phyloP scores from a whole-genome alignment of 1,140 invertebrate species.

The Phymorhynchus buccinoides region DNA sequence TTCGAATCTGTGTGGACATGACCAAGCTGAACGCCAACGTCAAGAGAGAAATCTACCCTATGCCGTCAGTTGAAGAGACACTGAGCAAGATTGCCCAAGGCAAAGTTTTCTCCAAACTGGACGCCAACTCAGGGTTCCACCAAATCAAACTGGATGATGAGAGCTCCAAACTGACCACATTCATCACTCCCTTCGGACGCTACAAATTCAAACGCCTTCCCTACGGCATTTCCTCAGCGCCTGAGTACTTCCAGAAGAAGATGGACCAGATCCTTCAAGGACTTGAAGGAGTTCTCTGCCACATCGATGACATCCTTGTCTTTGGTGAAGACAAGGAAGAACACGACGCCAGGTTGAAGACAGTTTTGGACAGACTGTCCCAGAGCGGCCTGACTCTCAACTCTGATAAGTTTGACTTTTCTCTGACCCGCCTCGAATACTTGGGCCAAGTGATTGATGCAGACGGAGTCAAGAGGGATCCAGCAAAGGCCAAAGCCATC shows the following conservation, averaged over 20 bases:
- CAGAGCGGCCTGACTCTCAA: conserved; percentile 62
- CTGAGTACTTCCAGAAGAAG: conserved; percentile 38
- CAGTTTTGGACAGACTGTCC: conserved; percentile 53
- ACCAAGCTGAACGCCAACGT: conserved; percentile 74
- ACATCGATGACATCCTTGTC: conserved; percentile 60
- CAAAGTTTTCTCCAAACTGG: conserved; percentile 46
- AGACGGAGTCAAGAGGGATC: conserved; percentile 58
- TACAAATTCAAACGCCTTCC: conserved; percentile 67
- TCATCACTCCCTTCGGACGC: conserved; percentile 65
- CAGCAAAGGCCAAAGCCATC: conserved; percentile 60
- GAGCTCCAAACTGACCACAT: conserved; percentile 57
- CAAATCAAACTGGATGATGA: conserved; percentile 70
- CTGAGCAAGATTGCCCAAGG: conserved; percentile 37
- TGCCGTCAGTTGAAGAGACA: conserved; percentile 50
- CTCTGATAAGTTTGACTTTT: conserved; percentile 68
- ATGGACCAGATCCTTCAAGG: conserved; percentile 46
- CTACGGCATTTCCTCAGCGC: conserved; percentile 62
- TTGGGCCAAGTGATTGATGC: conserved; percentile 39
- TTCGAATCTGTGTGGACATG: conserved; percentile 76
- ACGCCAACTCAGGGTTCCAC: conserved; percentile 55
- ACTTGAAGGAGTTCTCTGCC: conserved; percentile 15
- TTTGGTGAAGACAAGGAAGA: conserved; percentile 48
- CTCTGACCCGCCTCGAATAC: conserved; percentile 28
- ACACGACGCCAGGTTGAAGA: conserved; percentile 48
- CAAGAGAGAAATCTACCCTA: conserved; percentile 56